These are phyloP conservation scores for Bungarus multicinctus DNA, from an alignment of 2,113 vertebrate genomes.

Conservation along the genomic window DNA sequence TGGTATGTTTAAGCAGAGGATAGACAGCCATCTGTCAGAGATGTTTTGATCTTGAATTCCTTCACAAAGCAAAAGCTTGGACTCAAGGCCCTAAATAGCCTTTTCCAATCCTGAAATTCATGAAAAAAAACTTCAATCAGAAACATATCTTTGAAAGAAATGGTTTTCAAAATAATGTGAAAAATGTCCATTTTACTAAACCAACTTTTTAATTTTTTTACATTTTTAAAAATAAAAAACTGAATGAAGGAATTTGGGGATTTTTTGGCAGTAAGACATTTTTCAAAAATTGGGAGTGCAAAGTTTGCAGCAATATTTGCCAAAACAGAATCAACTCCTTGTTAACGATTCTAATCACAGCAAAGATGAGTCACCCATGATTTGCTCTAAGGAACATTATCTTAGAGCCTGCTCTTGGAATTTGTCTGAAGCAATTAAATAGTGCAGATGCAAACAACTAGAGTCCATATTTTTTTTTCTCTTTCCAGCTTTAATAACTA, in stretches of 20 bases:
- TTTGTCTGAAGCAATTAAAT: not conserved
- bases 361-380: constrained; percentile 30
- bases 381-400: constrained; percentile 11
- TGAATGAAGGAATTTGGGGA: not conserved
- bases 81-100: not conserved
- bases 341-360: constrained; percentile 20
- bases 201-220: not conserved
- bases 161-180: fast-evolving
- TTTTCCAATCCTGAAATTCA: not conserved
- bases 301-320: not conserved
- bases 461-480: not conserved
- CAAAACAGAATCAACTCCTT: not conserved
- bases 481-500: not conserved
- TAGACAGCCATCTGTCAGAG: not conserved
- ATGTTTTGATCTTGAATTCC: not conserved
- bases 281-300: not conserved
- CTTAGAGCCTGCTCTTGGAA: not conserved
- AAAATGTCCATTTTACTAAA: not conserved
- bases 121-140: not conserved
- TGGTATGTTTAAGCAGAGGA: not conserved
- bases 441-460: not conserved
- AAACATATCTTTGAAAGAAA: not conserved
- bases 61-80: not conserved
- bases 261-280: not conserved
- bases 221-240: fast-evolving